Evolutionary conservation across 2,797 vertebrate species (phyloP).

Genomic region (Anguilla obscura): DNA sequence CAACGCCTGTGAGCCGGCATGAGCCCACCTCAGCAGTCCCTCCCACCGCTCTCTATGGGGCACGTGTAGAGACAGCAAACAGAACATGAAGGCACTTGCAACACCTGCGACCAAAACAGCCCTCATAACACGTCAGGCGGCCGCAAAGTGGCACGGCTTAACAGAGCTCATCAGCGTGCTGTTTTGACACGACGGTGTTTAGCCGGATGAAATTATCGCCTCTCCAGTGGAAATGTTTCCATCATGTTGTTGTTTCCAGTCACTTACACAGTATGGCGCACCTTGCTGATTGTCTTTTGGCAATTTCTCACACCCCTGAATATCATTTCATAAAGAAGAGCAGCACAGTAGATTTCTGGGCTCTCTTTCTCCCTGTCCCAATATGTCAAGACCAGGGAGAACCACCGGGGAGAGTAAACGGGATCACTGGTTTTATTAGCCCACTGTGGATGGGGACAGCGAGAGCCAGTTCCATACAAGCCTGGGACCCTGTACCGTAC

Average conservation of each 20-base stretch:
- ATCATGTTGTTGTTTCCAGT: constrained; percentile 47
- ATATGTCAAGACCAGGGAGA: not conserved
- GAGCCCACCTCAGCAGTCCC: not conserved
- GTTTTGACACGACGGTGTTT: not conserved
- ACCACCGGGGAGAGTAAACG: not conserved
- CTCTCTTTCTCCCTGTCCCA: not conserved
- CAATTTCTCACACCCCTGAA: not conserved
- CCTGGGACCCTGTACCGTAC: not conserved
- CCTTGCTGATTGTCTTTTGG: not conserved
- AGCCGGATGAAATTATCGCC: constrained; percentile 13
- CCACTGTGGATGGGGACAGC: not conserved
- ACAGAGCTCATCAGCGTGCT: not conserved
- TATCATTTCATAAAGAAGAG: not conserved
- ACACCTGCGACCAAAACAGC: constrained; percentile 37
- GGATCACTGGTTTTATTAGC: not conserved
- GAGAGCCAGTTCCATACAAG: not conserved
- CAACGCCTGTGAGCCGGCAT: not conserved
- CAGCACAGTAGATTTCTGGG: not conserved
- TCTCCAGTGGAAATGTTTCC: constrained; percentile 58
- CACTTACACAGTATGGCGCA: constrained; percentile 43
- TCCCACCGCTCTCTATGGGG: not conserved
- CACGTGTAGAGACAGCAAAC: constrained; percentile 47
- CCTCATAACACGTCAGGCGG: not conserved
- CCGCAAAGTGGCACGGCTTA: not conserved
- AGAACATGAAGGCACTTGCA: constrained; percentile 35